A percentile compares a stretch with the other conserved stretches of the same genome.
Conservation (phyloP, 2,888 invertebrate species). For the Caenorhabditis sp. region DNA sequence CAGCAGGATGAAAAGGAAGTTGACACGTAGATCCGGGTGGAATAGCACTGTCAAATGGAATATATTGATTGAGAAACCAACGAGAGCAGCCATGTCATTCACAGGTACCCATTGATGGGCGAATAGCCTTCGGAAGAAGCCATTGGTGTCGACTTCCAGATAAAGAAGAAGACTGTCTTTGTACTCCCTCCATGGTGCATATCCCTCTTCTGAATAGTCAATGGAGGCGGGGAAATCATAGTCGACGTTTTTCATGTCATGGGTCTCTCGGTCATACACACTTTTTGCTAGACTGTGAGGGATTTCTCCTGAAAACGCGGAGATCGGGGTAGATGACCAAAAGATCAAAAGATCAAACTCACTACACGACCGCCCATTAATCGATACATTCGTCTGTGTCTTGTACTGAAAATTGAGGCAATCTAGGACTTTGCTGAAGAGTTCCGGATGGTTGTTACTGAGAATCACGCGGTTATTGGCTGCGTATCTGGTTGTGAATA, state of each 20-base stretch:
- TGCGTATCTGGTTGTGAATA: neutral
- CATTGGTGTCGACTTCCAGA: neutral
- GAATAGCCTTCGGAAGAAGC: no score
- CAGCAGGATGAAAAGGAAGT: constrained; percentile 23
- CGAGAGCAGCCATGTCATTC: neutral
- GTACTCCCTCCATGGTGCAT: neutral
- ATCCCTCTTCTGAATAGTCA: neutral
- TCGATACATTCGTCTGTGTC: neutral
- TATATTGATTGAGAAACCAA: neutral
- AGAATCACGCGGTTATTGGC: neutral
- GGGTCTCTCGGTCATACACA: no score
- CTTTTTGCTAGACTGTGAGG: neutral
- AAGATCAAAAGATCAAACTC: neutral
- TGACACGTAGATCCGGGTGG: neutral
- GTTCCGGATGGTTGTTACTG: neutral
- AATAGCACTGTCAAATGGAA: constrained; percentile 21
- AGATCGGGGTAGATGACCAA: no score
- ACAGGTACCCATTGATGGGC: neutral
- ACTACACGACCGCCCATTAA: neutral
- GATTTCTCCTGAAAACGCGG: no score
- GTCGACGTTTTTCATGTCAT: neutral
- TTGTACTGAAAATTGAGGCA: neutral
- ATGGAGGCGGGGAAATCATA: neutral
- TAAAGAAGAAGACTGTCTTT: neutral
- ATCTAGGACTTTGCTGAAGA: neutral